Conservation (phyloP, 1,140 invertebrate species). For the Tetragonula clypearis region DNA sequence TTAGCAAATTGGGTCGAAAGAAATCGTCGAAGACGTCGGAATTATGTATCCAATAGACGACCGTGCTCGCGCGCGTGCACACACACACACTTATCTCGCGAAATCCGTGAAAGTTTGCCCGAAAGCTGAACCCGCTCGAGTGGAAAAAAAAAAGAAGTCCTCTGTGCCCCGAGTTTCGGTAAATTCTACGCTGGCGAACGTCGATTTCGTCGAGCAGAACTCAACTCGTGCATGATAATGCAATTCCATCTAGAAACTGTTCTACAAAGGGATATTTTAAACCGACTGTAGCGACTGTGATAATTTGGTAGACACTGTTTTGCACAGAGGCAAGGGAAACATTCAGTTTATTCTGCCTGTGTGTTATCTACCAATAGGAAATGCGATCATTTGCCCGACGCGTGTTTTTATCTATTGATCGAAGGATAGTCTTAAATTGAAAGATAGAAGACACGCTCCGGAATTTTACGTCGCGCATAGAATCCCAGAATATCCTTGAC, state of each 20-base stretch:
- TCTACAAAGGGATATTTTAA: not conserved
- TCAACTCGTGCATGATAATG: not conserved
- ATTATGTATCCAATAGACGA: constrained; percentile 25
- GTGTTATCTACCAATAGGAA: too few relatives aligned
- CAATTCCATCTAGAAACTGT: not conserved
- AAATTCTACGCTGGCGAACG: not conserved
- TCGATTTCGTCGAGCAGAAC: not conserved
- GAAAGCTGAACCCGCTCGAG: not conserved
- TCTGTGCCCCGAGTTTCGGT: not conserved
- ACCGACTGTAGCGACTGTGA: too few relatives aligned
- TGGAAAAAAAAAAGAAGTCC: not conserved
- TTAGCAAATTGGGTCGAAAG: constrained; percentile 24
- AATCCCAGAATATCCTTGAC: too few relatives aligned
- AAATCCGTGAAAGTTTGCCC: not conserved
- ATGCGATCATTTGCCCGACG: too few relatives aligned
- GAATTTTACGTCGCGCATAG: too few relatives aligned
- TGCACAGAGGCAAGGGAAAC: too few relatives aligned
- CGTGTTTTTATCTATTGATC: too few relatives aligned
- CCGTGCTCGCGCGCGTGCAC: too few relatives aligned
- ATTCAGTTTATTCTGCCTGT: too few relatives aligned
- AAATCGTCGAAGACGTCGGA: constrained; percentile 20
- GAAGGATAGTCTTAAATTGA: too few relatives aligned
- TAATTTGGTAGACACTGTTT: too few relatives aligned
- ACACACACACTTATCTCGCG: not conserved
- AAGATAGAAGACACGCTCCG: too few relatives aligned